Evolutionary conservation across 2,888 invertebrate genomes (phyloP), one percentile per base, ranked within the genome.

Genomic region (Artemia sinica): DNA sequence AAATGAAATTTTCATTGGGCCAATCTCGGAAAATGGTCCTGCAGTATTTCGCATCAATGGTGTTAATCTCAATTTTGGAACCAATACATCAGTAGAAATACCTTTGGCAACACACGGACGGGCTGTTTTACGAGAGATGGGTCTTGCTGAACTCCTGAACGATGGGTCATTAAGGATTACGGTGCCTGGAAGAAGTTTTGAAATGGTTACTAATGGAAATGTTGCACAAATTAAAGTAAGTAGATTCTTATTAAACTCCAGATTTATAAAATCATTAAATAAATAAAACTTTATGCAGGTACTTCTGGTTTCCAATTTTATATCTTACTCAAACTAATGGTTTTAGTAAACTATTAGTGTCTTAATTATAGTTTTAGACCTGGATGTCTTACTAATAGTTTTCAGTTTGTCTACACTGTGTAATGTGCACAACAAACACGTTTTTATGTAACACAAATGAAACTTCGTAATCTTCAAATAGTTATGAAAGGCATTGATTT

Each of bases 151-250:
- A 28, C 63, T 18, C 14, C 63, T 58, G 12, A 58, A 58, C 11
- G 63, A 58, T 28, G 63, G 63, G 14, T n/a, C 63, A 58, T 9
- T 58, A 11, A 58, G 63, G 63, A n/a, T 58, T 10, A 58, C 28
- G 8, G 63, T 58, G n/a, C 63, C 63, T 8, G 14, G 28, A 18
- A 18, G n/a, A 28, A 58, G 63, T 28, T 58, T 58, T 28, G 63
- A 58, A 58, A 58, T 58, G 63, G 63, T 58, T n/a, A 58, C 63
- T 2, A 28, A 58, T 58, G 63, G 63, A n/a, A 58, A 58, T 10
- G 28, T 58, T 28, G 63, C 63, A 58, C 63, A 58, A 28, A 58
- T 58, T n/a, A 58, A 58, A 28, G 63, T 58, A 28, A 58, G 28
- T 58, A 41, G 41, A 41, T 41, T 6, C 41, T 41, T 41, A 41